Evolutionary conservation across 1,140 invertebrate species (phyloP).

Genomic region (Ladona fulva): DNA sequence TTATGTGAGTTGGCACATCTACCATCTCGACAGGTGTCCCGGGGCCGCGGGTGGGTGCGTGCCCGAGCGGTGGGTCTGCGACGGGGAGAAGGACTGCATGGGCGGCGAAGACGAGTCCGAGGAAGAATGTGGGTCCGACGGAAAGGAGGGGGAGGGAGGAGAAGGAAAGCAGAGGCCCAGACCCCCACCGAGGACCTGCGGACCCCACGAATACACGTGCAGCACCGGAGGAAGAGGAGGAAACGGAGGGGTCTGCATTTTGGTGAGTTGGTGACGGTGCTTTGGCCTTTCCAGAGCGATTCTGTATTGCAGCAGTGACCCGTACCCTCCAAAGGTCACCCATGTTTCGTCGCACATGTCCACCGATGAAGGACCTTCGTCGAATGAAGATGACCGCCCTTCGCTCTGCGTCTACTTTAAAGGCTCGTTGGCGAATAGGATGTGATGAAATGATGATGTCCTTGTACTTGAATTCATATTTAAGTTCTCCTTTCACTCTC

Average conservation of each 20-base stretch:
- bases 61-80: conserved; percentile 67
- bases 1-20: conserved; percentile 26
- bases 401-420: no score
- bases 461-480: no score
- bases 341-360: no score
- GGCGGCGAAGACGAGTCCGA: conserved; percentile 37
- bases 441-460: no score
- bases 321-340: no score
- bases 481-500: no score
- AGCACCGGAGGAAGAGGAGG: conserved; percentile 37
- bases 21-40: conserved; percentile 27
- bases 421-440: no score
- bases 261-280: conserved; percentile 18
- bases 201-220: conserved; percentile 57
- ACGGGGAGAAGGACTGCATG: conserved; percentile 68
- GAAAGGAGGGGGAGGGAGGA: conserved; percentile 32
- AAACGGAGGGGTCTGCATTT: conserved; percentile 18
- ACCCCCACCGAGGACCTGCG: conserved; percentile 49
- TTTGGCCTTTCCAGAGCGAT: background rate
- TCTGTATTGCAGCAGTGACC: no score
- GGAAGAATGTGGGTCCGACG: background rate
- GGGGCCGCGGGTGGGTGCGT: conserved; percentile 62
- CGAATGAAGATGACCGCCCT: no score
- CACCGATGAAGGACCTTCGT: no score
- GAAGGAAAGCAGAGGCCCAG: conserved; percentile 22